Evolutionary conservation across 2,888 invertebrate genomes (phyloP), one percentile per base, ranked within the genome.

Genomic region (Parnassius glacialis): DNA sequence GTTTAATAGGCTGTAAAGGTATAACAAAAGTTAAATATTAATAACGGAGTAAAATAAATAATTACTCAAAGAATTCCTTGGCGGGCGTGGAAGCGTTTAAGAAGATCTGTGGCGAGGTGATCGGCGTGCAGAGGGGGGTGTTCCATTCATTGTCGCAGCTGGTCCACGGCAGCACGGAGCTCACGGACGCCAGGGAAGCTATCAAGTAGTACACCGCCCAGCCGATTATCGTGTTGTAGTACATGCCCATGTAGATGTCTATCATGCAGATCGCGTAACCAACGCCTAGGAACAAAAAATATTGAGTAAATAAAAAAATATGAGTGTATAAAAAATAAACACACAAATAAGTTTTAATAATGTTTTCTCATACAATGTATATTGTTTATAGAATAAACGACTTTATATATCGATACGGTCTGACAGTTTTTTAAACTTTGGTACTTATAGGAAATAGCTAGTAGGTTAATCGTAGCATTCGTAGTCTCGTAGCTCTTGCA

Each of bases 261-360:
- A 98, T 97, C 82, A 98, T 94, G 84, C 98, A 98, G 80, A 98
- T 98, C 10, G 98, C 97, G 90, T 98, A 98, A 59, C 98, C 98
- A 59, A 98, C 96, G 70, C 98, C 98, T 98, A 88, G 0, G 12
- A 45, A 13, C 9, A 61, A 59, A 51, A 41, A n/a, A 10, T n/a
- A 57, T 20, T 2, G 41, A 48, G 11, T 41, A 9, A 57, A 13
- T 25, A 63, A 63, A 58, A 5, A 25, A n/a, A n/a, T n/a, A n/a
- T n/a, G n/a, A n/a, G 25, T 25, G 3, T 3, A 25, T 25, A 25
- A 25, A n/a, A n/a, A 16, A 16, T 16, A 16, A 16, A 16, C 16
- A 16, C 16, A 16, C 16, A 16, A 16, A 25, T 25, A 2, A 25
- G 0, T 25, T 2, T 25, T 25, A 25, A 25, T 25, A 2, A 25